A percentile compares a stretch with the other conserved stretches of the same genome.
Conservation (phyloP, 92 coral and sea anemone genomes). For the Muricea muricata region DNA sequence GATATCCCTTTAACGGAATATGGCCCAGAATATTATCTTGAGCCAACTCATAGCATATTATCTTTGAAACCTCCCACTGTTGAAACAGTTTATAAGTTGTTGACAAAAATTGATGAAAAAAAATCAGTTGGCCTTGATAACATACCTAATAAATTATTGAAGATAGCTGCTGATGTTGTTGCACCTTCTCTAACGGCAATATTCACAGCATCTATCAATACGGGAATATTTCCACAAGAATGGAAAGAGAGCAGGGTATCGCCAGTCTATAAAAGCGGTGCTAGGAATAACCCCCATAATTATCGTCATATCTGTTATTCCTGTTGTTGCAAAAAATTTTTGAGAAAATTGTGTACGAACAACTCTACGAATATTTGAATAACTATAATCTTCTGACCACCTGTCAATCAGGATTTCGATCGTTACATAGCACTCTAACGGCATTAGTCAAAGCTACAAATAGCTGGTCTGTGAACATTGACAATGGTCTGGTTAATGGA, state of each 20-base stretch:
- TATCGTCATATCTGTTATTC: conserved; percentile 22
- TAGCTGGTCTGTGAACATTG: conserved; percentile 15
- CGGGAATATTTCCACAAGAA: conserved; percentile 21
- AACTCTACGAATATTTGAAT: background rate
- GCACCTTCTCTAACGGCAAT: conserved; percentile 11
- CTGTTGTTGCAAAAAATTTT: conserved; percentile 28
- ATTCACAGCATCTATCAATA: background rate
- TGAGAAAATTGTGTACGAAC: conserved; percentile 11
- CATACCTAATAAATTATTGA: conserved; percentile 4
- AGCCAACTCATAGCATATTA: background rate
- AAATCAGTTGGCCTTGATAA: conserved; percentile 15
- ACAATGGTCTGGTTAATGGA: conserved; percentile 28
- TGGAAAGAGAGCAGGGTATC: conserved; percentile 18
- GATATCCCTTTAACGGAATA: background rate
- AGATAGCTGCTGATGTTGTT: conserved; percentile 10
- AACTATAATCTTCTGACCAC: background rate
- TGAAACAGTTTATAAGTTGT: background rate
- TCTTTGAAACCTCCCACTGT: background rate
- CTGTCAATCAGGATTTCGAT: conserved; percentile 22
- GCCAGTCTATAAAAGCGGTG: conserved; percentile 14
- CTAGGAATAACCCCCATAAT: background rate
- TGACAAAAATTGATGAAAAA: background rate
- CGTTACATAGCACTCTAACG: conserved; percentile 9
- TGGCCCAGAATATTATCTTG: background rate
- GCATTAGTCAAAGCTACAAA: conserved; percentile 17